These are phyloP conservation scores for Tenthredo livida DNA, from an alignment of 2,888 invertebrate species.

Conservation along the genomic window DNA sequence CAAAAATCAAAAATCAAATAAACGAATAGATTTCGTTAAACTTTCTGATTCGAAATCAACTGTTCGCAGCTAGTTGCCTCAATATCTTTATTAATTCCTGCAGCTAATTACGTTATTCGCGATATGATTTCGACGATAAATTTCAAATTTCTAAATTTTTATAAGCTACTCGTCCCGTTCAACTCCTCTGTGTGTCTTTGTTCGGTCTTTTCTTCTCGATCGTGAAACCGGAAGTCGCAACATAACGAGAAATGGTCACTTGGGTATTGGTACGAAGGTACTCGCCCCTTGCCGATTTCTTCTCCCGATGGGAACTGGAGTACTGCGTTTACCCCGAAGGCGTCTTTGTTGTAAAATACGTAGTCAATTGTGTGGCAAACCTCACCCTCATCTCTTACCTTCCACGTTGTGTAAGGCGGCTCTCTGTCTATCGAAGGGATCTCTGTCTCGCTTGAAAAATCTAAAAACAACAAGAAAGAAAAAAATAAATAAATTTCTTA, in stretches of 20 bases:
- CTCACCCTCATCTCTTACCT: conserved; percentile 86
- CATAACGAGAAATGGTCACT: conserved; percentile 89
- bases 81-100: not conserved
- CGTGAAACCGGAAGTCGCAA: conserved; percentile 80
- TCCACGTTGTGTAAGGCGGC: conserved; percentile 89
- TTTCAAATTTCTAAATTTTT: not conserved
- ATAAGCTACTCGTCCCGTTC: conserved; percentile 36
- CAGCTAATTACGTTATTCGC: not conserved
- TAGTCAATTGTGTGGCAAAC: conserved; percentile 88
- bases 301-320: conserved; percentile 83
- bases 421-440: conserved; percentile 79
- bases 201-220: conserved; percentile 32
- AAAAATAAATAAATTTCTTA: not conserved
- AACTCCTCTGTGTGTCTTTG: conserved; percentile 20
- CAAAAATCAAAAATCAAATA: not conserved
- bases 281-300: conserved; percentile 84
- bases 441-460: conserved; percentile 53
- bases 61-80: not conserved
- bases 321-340: conserved; percentile 81
- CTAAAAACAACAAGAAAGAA: not conserved
- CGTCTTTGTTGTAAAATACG: conserved; percentile 83
- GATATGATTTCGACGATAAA: not conserved
- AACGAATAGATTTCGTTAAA: not conserved
- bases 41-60: not conserved
- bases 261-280: conserved; percentile 86